Conservation (phyloP, 2,113 vertebrate genomes). For the Entelurus aequoreus region DNA sequence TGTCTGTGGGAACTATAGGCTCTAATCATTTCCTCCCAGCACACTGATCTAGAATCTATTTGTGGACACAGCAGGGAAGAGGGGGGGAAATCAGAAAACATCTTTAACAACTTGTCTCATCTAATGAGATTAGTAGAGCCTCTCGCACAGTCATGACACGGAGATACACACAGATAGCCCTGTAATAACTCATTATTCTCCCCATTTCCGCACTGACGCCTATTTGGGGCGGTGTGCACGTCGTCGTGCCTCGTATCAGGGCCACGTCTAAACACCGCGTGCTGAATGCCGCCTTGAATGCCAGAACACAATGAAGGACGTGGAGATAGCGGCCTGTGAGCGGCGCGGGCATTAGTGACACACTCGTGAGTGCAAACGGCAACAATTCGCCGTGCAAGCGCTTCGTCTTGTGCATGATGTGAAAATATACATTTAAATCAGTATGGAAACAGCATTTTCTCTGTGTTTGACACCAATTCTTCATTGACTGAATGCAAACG, state of each 20-base stretch:
- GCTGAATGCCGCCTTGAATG: constrained; percentile 29
- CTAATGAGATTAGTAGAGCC: constrained; percentile 72
- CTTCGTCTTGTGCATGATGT: neutral
- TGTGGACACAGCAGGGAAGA: constrained; percentile 56
- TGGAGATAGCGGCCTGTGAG: constrained; percentile 37
- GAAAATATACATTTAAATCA: neutral
- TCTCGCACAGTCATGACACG: constrained; percentile 64
- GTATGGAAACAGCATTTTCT: neutral
- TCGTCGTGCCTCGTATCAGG: constrained; percentile 45
- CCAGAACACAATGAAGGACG: constrained; percentile 40
- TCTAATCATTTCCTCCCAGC: constrained; percentile 60
- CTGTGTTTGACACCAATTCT: neutral
- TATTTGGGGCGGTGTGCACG: constrained; percentile 43
- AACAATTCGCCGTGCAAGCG: constrained; percentile 24
- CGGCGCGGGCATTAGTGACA: constrained; percentile 53
- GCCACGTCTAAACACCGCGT: constrained; percentile 33
- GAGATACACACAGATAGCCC: constrained; percentile 71
- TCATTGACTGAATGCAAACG: neutral
- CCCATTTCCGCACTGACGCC: constrained; percentile 48
- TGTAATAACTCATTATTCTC: constrained; percentile 68
- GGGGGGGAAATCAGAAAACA: constrained; percentile 65
- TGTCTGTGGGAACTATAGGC: constrained; percentile 51
- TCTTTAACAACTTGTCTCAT: constrained; percentile 71
- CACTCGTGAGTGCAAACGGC: constrained; percentile 59
- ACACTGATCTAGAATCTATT: constrained; percentile 63